Conservation (phyloP, 2,888 invertebrate genomes). For the Amblyjoppa proteus region DNA sequence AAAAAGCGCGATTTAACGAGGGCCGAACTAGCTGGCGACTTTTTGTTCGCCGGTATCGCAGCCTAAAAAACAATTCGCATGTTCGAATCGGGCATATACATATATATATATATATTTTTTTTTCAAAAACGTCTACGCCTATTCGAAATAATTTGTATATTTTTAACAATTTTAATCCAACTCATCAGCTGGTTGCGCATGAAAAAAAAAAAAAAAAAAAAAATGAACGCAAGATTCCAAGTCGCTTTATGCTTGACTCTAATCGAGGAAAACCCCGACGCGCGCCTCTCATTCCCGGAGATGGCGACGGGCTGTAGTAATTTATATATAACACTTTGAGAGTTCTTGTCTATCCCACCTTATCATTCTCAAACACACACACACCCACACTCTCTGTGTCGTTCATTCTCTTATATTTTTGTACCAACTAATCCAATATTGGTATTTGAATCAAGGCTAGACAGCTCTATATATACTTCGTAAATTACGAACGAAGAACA, state of each 20-base stretch:
- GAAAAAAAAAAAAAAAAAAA: slow-evolving; percentile 46
- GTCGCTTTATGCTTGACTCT: slow-evolving; percentile 64
- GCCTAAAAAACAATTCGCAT: slow-evolving; percentile 1
- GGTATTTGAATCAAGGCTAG: slow-evolving; percentile 56
- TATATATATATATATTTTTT: background rate
- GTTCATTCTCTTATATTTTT: slow-evolving; percentile 19
- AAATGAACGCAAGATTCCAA: slow-evolving; percentile 51
- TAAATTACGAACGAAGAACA: slow-evolving; percentile 44
- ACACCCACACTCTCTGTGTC: slow-evolving; percentile 36
- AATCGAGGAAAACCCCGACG: slow-evolving; percentile 48
- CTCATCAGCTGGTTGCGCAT: slow-evolving; percentile 64
- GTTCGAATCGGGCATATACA: slow-evolving; percentile 3
- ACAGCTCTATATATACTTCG: slow-evolving; percentile 28
- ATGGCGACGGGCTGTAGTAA: slow-evolving; percentile 59
- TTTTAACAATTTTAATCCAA: slow-evolving; percentile 66
- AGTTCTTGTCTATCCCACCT: slow-evolving; percentile 55
- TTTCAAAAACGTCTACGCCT: slow-evolving; percentile 44
- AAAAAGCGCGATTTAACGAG: slow-evolving; percentile 20
- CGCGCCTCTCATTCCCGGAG: slow-evolving; percentile 53
- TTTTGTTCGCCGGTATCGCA: background rate
- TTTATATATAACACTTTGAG: slow-evolving; percentile 61
- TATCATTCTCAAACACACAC: background rate
- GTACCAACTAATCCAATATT: slow-evolving; percentile 58
- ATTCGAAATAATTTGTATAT: slow-evolving; percentile 65
- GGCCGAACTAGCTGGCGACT: slow-evolving; percentile 34